A percentile compares a stretch with the other conserved stretches of the same genome.
phyloP scores from a whole-genome alignment of 2,888 invertebrate genomes.

The Agrotis segetum region DNA sequence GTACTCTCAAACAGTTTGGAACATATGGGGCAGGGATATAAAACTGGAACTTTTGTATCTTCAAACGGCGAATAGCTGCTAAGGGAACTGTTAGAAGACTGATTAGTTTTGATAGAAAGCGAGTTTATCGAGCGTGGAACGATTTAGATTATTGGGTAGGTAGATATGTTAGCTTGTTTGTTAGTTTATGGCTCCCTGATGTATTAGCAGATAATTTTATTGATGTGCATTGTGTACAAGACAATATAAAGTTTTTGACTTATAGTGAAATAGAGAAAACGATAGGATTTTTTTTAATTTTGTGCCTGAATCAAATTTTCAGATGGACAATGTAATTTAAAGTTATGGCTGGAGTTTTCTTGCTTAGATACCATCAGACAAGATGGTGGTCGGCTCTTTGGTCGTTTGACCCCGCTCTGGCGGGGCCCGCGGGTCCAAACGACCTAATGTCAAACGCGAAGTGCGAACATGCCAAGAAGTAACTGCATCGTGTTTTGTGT shows the following conservation, averaged over 20 bases:
- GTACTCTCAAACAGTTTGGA: slow-evolving; percentile 30
- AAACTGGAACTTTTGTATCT: slow-evolving; percentile 51
- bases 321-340: too few species aligned
- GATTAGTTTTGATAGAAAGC: slow-evolving; percentile 56
- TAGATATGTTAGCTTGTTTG: slow-evolving; percentile 17
- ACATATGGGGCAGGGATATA: slow-evolving; percentile 55
- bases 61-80: slow-evolving; percentile 51
- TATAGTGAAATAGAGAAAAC: too few species aligned
- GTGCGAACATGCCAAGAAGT: too few species aligned
- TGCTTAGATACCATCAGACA: too few species aligned
- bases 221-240: not conserved
- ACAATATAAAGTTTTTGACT: not conserved
- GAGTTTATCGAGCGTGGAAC: slow-evolving; percentile 42
- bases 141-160: slow-evolving; percentile 36
- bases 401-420: too few species aligned
- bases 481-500: too few species aligned
- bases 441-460: too few species aligned
- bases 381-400: not conserved
- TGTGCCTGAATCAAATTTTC: too few species aligned
- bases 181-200: slow-evolving; percentile 10
- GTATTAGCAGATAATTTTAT: slow-evolving; percentile 1
- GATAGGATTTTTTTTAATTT: too few species aligned
- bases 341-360: too few species aligned
- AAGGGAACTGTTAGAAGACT: slow-evolving; percentile 54
- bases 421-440: too few species aligned